Base-by-base conservation (phyloP, 2,113 vertebrate species). In the Indri indri region DNA sequence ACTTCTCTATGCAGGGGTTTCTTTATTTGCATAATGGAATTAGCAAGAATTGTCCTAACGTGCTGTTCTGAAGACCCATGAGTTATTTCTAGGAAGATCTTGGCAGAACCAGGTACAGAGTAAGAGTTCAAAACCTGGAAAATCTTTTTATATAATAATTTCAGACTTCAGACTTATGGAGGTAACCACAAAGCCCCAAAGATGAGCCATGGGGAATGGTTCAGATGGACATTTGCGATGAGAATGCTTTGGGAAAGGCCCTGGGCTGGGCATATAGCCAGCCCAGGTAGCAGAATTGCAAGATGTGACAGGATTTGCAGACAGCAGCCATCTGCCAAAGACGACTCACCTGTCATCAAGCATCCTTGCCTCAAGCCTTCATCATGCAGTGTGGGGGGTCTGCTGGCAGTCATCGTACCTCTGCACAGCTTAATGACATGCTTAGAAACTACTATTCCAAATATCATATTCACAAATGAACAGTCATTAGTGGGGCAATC, bases 81-180 rank as follows among this genome's bases (percentile, higher is more conserved):
- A 63, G 30, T 57, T 96, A 47, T 30, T 87, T 77, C n/a, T 86
- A 40, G 76, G 66, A 93, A 57, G 16, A 61, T 65, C 20, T 47
- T 70, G 13, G 18, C 6, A 47, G 45, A 96, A 68, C 11, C 30
- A 92, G 27, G 47, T 0, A 17, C 12, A 68, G 16, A 66, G 7
- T 32, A 80, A 57, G 66, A 45, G 4, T 74, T 92, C 8, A 47
- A 82, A 82, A 90, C 25, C 45, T 12, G 3, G 40, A 18, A 76
- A 8, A 8, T 82, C 45, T 50, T 88, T 71, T 86, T 57, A 70
- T 22, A 32, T 54, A 70, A 42, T 77, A 66, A 84, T 42, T 27
- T 42, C 40, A 76, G 32, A 23, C 16, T 34, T 71, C 42, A 37
- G 80, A 61, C 18, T 17, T 14, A 77, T 25, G 30, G 18, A 80